Conservation (phyloP, 2,888 invertebrate species). For the Sisyra terminalis region DNA sequence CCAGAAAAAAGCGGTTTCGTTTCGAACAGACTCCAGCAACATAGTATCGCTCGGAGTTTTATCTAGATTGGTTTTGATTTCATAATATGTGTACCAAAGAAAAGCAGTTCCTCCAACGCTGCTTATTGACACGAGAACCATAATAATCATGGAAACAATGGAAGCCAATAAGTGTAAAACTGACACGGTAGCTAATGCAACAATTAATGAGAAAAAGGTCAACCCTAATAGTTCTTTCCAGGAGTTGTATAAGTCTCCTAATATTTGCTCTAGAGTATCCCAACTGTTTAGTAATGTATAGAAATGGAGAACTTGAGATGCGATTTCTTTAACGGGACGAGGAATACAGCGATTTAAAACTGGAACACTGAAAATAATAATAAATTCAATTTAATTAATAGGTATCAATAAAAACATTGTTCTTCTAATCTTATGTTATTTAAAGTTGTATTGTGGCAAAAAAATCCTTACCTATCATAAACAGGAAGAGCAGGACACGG, state of each 20-base stretch:
- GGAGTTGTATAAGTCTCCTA: constrained; percentile 74
- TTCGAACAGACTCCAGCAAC: constrained; percentile 64
- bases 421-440: too few species aligned
- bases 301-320: constrained; percentile 49
- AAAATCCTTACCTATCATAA: constrained; percentile 40
- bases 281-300: constrained; percentile 73
- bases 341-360: constrained; percentile 83
- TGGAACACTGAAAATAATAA: constrained; percentile 47
- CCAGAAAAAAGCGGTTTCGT: constrained; percentile 71
- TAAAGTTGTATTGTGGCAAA: too few species aligned
- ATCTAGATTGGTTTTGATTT: constrained; percentile 49
- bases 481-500: constrained; percentile 70
- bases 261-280: constrained; percentile 75
- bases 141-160: constrained; percentile 75
- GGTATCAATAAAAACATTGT: too few species aligned
- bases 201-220: constrained; percentile 50
- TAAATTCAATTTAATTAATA: too few species aligned
- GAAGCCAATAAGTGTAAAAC: constrained; percentile 71
- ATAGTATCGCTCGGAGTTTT: constrained; percentile 28
- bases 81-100: constrained; percentile 80
- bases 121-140: constrained; percentile 59
- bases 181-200: constrained; percentile 67
- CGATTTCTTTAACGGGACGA: constrained; percentile 44
- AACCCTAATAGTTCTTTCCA: constrained; percentile 75
- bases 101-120: constrained; percentile 62